Evolutionary conservation across 1,140 invertebrate species (phyloP), one percentile per base, ranked within the genome.

Genomic region (Drosophila melanogaster): DNA sequence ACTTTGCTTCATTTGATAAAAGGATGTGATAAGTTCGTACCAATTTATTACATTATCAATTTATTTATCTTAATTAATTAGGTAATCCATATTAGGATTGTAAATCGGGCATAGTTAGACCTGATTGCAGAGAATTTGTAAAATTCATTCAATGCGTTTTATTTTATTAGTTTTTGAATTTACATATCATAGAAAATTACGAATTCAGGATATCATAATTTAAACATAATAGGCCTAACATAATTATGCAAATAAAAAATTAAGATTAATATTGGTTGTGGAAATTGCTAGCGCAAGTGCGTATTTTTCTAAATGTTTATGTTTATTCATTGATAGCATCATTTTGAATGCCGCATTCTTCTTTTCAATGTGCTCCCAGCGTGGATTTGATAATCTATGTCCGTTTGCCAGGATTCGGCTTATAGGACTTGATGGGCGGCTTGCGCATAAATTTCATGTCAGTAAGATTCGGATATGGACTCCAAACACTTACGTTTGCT

Each of bases 391-490:
- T 61, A 51, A 53, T 53, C 60, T 72, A 69, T 72, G 59, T 78
- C 56, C 53, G 64, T 43, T n/a, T 58, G 72, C 84, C 89, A 59
- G 84, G 60, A 90, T 84, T 89, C 43, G 80, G 84, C 83, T 89
- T 89, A 84, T 80, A 89, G 49, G 79, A 84, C 72, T 89, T 89
- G 79, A 89, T 89, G 46, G 84, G 72, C 54, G 85, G 65, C 77
- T 89, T 85, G 77, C 84, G 84, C 85, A 89, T 89, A 71, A 85
- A 85, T 90, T 89, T 89, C 77, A 89, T 90, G 64, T 89, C 84
- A 77, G 84, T 89, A 22, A 22, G 19, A 22, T 22, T 2, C 77
- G 71, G 85, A 89, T 89, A 89, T 66, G 84, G 84, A 56, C 84
- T 24, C 47, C 41, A 38, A 57, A 69, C 10, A 89, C 84, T 89